Evolutionary conservation across 2,888 invertebrate genomes (phyloP).

Genomic region (Subacronicta megacephala): DNA sequence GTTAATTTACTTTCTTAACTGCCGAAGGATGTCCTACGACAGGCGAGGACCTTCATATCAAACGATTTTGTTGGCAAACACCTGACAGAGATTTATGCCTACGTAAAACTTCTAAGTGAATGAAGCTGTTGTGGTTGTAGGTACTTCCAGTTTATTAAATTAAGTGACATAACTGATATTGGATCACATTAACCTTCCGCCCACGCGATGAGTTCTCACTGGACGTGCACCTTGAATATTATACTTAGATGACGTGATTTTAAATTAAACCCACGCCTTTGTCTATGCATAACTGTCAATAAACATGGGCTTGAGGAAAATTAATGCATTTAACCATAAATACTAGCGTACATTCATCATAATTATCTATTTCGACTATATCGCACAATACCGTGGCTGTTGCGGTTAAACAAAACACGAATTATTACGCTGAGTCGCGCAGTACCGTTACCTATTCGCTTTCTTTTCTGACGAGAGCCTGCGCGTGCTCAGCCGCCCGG

Average conservation of each 20-base stretch:
- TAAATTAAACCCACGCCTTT: slow-evolving; percentile 44
- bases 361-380: neutral
- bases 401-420: slow-evolving; percentile 58
- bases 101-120: neutral
- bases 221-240: slow-evolving; percentile 44
- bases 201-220: slow-evolving; percentile 45
- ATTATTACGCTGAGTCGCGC: slow-evolving; percentile 68
- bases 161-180: slow-evolving; percentile 52
- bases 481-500: slow-evolving; percentile 56
- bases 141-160: slow-evolving; percentile 47
- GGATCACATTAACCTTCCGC: slow-evolving; percentile 55
- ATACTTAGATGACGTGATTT: slow-evolving; percentile 45
- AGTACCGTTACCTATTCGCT: slow-evolving; percentile 83
- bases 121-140: slow-evolving; percentile 1
- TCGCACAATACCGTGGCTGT: slow-evolving; percentile 21
- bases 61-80: no score
- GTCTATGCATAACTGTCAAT: slow-evolving; percentile 23
- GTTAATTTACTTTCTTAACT: no score
- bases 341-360: neutral
- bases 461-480: slow-evolving; percentile 74
- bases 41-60: no score
- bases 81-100: no score
- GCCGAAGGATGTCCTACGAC: neutral
- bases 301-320: slow-evolving; percentile 28
- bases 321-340: neutral